Evolutionary conservation across 2,797 vertebrate species (phyloP), one percentile per base, ranked within the genome.

Genomic region (Nannoperca obscura): DNA sequence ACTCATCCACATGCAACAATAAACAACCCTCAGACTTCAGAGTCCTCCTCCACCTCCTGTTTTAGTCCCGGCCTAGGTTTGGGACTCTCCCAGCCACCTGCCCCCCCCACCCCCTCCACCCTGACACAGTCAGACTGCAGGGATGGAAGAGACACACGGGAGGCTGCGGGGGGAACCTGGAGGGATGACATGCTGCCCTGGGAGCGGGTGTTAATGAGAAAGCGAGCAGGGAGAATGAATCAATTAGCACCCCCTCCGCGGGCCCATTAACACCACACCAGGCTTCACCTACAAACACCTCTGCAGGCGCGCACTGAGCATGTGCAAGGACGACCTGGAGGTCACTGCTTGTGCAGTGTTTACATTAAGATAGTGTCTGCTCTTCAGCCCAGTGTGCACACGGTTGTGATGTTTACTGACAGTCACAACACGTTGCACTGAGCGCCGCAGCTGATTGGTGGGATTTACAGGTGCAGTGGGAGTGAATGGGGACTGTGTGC

Each of bases 201-300:
- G 88, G 94, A 94, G 80, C 84, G 15, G 81, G 89, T 89, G 93
- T 88, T 95, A 95, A 95, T 94, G 86, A 94, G 89, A 86, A 62
- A 24, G 69, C 76, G 78, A 86, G 86, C 32, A 34, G 86, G 88
- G 89, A 94, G 85, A 89, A 92, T 83, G 69, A 95, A 94, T 95
- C 94, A 95, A 95, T 95, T 95, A 95, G 84, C 91, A 70, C 89
- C 84, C 67, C 86, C 91, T 87, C 90, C 86, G 73, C 34, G 64
- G 92, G 83, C 90, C 84, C 74, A 94, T 95, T 94, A 94, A 86
- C 94, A 38, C 57, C 63, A 63, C 13, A 10, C 81, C 53, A 15
- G 55, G 64, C 67, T 50, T 50, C 67, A 87, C 81, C 85, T 74
- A 8, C 74, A 54, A 46, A 47, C 55, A 58, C 60, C 74, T 62